Conservation (phyloP, 2,113 vertebrate species). For the Phrynocephalus versicolor region DNA sequence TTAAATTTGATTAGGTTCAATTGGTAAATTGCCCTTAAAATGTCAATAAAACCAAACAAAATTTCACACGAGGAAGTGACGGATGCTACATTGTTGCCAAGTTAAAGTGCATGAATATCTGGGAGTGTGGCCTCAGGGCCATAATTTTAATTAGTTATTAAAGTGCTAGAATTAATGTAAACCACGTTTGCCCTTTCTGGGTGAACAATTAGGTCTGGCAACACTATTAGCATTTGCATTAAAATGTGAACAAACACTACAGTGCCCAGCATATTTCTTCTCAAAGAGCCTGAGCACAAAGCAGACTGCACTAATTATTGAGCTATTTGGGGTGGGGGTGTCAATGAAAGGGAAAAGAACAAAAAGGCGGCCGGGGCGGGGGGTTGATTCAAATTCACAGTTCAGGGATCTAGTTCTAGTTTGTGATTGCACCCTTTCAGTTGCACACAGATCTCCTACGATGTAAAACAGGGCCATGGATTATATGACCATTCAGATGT, state of each 20-base stretch:
- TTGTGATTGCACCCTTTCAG: not conserved
- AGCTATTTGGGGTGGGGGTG: too few species aligned
- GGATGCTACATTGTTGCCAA: constrained; percentile 51
- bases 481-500: too few species aligned
- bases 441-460: too few species aligned
- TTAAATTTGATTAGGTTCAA: constrained; percentile 57
- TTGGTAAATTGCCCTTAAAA: constrained; percentile 42
- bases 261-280: not conserved
- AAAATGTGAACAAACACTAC: constrained; percentile 60
- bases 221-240: constrained; percentile 45
- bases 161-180: constrained; percentile 63
- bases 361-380: not conserved
- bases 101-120: constrained; percentile 54
- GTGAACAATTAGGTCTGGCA: constrained; percentile 51
- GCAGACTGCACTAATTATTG: not conserved
- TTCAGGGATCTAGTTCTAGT: not conserved
- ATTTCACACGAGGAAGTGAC: constrained; percentile 53
- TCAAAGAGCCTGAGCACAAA: constrained; percentile 24
- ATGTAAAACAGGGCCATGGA: too few species aligned
- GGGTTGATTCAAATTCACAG: not conserved
- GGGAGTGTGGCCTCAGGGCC: constrained; percentile 41
- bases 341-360: not conserved
- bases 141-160: constrained; percentile 61
- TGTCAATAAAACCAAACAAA: constrained; percentile 59
- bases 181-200: constrained; percentile 63